These are phyloP conservation scores for Chloropsis hardwickii DNA, from an alignment of 2,113 vertebrate species.

Conservation along the genomic window DNA sequence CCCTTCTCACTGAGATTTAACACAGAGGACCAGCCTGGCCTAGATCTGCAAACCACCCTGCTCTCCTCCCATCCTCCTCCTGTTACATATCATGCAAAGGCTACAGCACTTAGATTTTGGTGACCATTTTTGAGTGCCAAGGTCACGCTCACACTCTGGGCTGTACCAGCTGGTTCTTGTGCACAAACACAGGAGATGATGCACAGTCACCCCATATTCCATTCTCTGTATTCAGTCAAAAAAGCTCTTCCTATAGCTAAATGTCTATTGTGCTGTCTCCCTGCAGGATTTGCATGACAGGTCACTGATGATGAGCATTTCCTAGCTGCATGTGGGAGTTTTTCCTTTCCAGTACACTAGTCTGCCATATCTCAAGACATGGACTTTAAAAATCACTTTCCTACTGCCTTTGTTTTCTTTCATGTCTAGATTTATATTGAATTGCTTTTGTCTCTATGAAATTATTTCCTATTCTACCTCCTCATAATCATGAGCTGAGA, in stretches of 20 bases:
- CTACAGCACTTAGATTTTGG: not conserved
- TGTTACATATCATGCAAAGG: too few species aligned
- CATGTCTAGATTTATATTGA: constrained; percentile 29
- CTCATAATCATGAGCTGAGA: constrained; percentile 37
- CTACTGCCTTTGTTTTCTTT: not conserved
- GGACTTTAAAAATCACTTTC: not conserved
- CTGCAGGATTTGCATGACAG: constrained; percentile 26
- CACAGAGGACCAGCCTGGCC: not conserved
- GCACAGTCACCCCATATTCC: not conserved
- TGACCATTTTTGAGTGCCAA: not conserved
- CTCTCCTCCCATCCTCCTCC: not conserved
- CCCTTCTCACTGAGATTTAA: not conserved
- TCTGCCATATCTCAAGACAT: not conserved
- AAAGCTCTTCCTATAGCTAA: not conserved
- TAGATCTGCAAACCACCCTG: not conserved
- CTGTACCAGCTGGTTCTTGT: fast-evolving
- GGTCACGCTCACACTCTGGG: not conserved
- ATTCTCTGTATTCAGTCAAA: not conserved
- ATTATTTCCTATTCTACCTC: constrained; percentile 57
- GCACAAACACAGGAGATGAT: not conserved
- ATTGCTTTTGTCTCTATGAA: constrained; percentile 45
- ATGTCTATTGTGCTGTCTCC: not conserved
- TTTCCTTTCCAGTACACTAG: not conserved
- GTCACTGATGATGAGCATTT: constrained; percentile 20
- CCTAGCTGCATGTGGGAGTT: not conserved